Base-by-base conservation (phyloP, 2,888 invertebrate genomes). In the Xestobium rufovillosum region DNA sequence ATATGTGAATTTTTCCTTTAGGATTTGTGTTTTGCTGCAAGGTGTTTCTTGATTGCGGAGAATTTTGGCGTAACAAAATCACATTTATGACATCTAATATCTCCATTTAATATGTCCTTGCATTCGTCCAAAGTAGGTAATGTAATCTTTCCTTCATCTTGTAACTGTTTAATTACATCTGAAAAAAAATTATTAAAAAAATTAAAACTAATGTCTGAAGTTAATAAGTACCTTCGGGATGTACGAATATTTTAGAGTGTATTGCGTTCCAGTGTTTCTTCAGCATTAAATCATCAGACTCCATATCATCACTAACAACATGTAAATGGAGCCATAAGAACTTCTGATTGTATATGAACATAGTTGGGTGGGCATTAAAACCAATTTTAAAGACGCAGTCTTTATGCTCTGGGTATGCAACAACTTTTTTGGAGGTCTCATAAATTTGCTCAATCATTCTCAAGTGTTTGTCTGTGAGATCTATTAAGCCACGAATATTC, bases 181-280 rank as follows among this genome's bases (percentile, higher is more conserved):
- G 23, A 6, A 19, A 19, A 19, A n/a, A n/a, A 19, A 19, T n/a
- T n/a, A 19, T 19, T 19, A 19, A 8, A 19, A 19, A 19, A 19
- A 19, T 19, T 6, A 19, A 19, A n/a, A 8, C 6, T 8, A 19
- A 19, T n/a, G n/a, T 8, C 23, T n/a, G n/a, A 19, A 19, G n/a
- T n/a, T 19, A 19, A 34, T 29, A 52, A 56, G 59, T 67, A 86
- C 89, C 77, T 67, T 75, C 57, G 39, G 78, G 81, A 11, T 76
- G 70, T 27, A 84, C 60, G 64, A 92, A 90, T 57, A 83, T 82
- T 1, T 70, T 68, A 0, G 90, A 85, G 4, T 79, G 88, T 53
- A 89, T 92, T 42, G 83, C 85, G 61, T 88, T 88, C 86, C 87
- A 90, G 57, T 89, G 89, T 36, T 76, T 70, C 63, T 83, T 85